These are phyloP conservation scores for Lophochroa leadbeateri DNA, from an alignment of 2,113 vertebrate species.

Conservation along the genomic window DNA sequence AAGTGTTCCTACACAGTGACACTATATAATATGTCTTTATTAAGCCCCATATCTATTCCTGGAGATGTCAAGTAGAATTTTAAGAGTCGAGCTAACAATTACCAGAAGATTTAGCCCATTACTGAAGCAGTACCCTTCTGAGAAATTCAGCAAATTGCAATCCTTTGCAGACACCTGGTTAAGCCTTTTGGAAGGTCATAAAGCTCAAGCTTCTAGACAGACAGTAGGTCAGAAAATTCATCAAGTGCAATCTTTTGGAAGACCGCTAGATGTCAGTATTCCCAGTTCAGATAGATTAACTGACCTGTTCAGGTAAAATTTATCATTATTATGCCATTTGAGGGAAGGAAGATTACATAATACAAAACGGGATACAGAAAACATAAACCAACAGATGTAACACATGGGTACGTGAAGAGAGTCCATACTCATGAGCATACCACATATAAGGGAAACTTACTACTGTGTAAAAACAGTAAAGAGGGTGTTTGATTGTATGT, in stretches of 20 bases:
- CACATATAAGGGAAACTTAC: neutral
- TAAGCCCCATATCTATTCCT: neutral
- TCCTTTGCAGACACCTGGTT: neutral
- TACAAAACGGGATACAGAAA: neutral
- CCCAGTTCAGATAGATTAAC: neutral
- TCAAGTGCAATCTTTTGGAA: neutral
- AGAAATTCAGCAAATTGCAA: neutral
- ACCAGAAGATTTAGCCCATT: neutral
- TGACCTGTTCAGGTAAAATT: neutral
- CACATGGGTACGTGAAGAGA: neutral
- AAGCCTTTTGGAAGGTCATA: neutral
- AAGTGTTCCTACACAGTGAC: neutral
- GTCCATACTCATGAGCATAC: neutral
- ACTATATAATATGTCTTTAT: neutral
- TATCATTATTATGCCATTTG: neutral
- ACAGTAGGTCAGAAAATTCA: neutral
- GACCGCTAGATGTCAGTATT: neutral
- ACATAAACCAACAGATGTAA: neutral
- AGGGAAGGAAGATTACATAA: neutral
- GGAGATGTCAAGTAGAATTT: neutral
- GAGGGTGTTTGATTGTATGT: neutral
- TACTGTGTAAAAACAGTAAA: neutral
- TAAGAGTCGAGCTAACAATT: neutral
- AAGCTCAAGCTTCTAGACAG: neutral
- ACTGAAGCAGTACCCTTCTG: neutral